phyloP scores from a whole-genome alignment of 1,140 invertebrate species.

The Macrocentrus cingulum region DNA sequence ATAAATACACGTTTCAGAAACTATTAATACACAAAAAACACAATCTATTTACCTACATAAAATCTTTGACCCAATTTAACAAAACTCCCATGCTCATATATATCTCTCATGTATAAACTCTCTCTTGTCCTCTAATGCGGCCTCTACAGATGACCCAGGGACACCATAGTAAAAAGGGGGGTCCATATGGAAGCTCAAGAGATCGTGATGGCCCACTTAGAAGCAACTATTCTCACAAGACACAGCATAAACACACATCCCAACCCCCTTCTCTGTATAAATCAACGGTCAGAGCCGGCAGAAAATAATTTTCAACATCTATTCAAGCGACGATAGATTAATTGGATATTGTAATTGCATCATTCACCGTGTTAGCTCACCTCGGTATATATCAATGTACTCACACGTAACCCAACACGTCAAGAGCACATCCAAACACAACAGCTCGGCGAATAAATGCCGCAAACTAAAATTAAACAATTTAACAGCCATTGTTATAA shows the following conservation, averaged over 20 bases:
- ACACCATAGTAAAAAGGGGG: background rate
- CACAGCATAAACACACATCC: too few species aligned
- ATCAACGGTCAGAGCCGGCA: too few species aligned
- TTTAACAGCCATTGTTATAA: too few species aligned
- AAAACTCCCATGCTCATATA: too few species aligned
- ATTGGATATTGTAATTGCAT: background rate
- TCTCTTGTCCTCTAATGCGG: background rate
- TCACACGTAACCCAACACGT: background rate
- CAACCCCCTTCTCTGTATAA: too few species aligned
- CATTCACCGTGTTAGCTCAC: background rate
- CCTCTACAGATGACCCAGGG: background rate
- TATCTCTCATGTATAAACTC: background rate
- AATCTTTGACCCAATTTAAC: too few species aligned
- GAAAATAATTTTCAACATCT: too few species aligned
- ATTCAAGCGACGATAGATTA: too few species aligned
- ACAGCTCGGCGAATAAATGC: too few species aligned
- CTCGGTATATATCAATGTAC: background rate
- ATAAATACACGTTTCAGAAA: too few species aligned
- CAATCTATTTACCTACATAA: too few species aligned
- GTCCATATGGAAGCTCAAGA: conserved; percentile 12
- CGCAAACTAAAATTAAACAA: background rate
- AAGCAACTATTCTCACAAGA: conserved; percentile 22
- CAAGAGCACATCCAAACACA: background rate
- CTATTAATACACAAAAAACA: too few species aligned
- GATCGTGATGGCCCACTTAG: conserved; percentile 10